Evolutionary conservation across 2,113 vertebrate species (phyloP).

Genomic region (Paramormyrops kingsleyae): DNA sequence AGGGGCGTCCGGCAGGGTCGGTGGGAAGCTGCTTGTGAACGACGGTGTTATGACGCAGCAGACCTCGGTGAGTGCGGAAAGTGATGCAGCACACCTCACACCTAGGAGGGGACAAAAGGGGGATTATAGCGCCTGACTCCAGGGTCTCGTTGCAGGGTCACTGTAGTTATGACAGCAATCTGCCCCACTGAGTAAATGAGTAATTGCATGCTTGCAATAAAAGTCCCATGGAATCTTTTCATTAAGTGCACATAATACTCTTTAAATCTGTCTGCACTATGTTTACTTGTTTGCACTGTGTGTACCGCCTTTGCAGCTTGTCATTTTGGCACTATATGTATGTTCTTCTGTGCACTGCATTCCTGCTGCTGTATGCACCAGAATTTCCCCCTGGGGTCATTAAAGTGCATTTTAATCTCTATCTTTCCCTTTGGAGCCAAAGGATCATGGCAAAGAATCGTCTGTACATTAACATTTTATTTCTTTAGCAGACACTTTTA

Average conservation of each 20-base stretch:
- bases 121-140: neutral
- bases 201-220: neutral
- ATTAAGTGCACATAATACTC: neutral
- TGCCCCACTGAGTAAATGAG: neutral
- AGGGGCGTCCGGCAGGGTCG: conserved; percentile 80
- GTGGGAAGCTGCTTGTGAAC: conserved; percentile 90
- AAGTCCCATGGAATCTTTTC: neutral
- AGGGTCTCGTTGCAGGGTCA: neutral
- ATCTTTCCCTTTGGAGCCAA: neutral
- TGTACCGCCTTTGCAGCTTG: neutral
- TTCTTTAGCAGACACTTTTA: neutral
- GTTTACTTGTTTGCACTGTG: neutral
- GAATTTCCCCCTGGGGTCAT: neutral
- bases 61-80: conserved; percentile 85
- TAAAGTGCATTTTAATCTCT: neutral
- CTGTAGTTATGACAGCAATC: neutral
- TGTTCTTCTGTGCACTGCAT: neutral
- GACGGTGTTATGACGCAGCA: conserved; percentile 84
- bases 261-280: neutral
- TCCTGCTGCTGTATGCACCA: neutral
- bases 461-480: neutral
- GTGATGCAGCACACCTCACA: conserved; percentile 90
- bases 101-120: conserved; percentile 47
- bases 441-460: neutral
- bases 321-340: neutral